Conservation (phyloP, 2,113 vertebrate genomes). For the Ciconia boyciana region DNA sequence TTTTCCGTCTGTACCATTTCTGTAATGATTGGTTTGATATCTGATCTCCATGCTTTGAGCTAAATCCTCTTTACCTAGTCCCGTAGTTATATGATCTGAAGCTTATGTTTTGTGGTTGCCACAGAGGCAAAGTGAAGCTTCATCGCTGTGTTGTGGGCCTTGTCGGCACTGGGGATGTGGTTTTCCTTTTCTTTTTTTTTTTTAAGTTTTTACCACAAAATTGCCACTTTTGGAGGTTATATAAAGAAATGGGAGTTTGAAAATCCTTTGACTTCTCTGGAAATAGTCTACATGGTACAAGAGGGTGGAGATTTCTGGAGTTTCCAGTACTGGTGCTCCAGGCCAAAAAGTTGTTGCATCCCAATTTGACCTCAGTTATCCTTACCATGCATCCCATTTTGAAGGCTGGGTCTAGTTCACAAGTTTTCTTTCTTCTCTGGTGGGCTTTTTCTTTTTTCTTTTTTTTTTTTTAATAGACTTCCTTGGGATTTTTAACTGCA, state of each 20-base stretch:
- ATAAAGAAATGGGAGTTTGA: background rate
- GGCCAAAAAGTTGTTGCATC: background rate
- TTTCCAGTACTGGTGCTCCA: background rate
- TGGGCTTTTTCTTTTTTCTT: too few relatives aligned
- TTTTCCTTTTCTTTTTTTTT: background rate
- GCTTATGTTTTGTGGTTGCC: slow-evolving; percentile 52
- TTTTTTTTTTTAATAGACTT: background rate
- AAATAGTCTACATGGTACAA: background rate
- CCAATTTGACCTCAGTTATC: background rate
- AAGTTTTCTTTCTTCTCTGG: background rate
- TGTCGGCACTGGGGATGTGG: background rate
- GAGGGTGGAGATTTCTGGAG: slow-evolving; percentile 18
- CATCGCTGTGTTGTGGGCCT: background rate
- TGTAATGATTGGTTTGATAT: background rate
- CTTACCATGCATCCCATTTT: background rate
- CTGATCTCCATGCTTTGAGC: background rate
- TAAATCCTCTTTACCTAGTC: background rate
- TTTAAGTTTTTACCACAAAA: slow-evolving; percentile 51
- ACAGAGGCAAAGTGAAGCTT: slow-evolving; percentile 22
- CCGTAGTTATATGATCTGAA: background rate
- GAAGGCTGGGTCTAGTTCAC: background rate
- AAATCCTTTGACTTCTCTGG: background rate
- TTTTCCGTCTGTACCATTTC: background rate
- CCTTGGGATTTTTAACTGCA: background rate
- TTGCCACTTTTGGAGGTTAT: background rate